Evolutionary conservation across 92 coral and sea anemone genomes (phyloP).

Genomic region (Nematostella vectensis): DNA sequence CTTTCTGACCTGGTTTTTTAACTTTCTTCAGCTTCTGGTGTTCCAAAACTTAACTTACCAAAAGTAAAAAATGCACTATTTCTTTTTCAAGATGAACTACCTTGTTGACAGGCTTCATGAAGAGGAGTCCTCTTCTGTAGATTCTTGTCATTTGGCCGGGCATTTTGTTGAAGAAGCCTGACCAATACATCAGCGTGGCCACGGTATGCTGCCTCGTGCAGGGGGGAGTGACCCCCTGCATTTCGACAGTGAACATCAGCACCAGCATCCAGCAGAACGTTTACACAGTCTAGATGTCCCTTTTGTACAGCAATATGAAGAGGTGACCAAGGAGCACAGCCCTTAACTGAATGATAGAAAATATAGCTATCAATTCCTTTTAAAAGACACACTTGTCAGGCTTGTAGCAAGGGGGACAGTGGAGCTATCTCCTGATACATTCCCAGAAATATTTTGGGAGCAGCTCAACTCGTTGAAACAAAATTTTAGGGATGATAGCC

Average conservation of each 20-base stretch:
- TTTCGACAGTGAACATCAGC: conserved; percentile 83
- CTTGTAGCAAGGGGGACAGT: background rate
- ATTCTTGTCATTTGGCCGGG: conserved; percentile 75
- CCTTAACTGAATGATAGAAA: conserved; percentile 17
- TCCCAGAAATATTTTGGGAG: background rate
- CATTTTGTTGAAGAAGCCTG: conserved; percentile 60
- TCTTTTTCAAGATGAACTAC: too few relatives aligned
- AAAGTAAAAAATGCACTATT: too few relatives aligned
- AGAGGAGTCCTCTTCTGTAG: conserved; percentile 88
- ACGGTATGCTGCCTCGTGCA: conserved; percentile 94
- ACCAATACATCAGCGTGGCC: conserved; percentile 55
- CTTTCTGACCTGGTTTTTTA: too few relatives aligned
- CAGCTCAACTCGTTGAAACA: too few relatives aligned
- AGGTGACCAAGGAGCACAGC: conserved; percentile 93
- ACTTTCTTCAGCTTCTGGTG: too few relatives aligned
- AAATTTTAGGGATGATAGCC: too few relatives aligned
- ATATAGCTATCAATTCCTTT: too few relatives aligned
- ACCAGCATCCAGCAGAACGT: conserved; percentile 62
- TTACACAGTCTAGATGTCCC: conserved; percentile 79
- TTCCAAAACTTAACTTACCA: too few relatives aligned
- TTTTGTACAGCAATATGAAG: conserved; percentile 91
- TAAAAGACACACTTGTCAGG: background rate
- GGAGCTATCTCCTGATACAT: background rate
- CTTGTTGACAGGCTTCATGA: conserved; percentile 97
- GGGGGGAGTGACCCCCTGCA: conserved; percentile 90